phyloP scores from a whole-genome alignment of 2,113 vertebrate species.

The Aphyosemion australe region DNA sequence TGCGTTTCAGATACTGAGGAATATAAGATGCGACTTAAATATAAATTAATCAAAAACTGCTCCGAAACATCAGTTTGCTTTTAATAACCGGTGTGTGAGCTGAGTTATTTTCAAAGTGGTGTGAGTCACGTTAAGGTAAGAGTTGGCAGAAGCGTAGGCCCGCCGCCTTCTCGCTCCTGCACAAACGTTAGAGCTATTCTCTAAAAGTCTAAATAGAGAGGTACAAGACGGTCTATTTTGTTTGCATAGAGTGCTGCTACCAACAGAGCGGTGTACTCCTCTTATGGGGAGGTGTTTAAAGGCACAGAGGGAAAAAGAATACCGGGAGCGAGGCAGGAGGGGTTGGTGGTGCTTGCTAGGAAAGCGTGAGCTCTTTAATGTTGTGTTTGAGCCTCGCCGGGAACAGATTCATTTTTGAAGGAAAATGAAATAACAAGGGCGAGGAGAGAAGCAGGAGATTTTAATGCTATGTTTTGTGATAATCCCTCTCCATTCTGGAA shows the following conservation, averaged over 20 bases:
- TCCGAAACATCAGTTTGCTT: not conserved
- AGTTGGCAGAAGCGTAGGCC: slow-evolving; percentile 5
- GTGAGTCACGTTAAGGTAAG: slow-evolving; percentile 18
- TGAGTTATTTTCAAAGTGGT: slow-evolving; percentile 18
- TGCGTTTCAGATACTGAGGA: no score
- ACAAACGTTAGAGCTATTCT: slow-evolving; percentile 64
- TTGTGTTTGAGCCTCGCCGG: slow-evolving; percentile 73
- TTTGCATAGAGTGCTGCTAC: slow-evolving; percentile 59
- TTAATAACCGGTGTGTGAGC: not conserved
- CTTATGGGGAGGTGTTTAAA: slow-evolving; percentile 27
- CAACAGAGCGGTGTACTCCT: slow-evolving; percentile 66
- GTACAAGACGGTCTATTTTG: slow-evolving; percentile 67
- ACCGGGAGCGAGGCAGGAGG: slow-evolving; percentile 14
- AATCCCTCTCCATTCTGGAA: slow-evolving; percentile 78
- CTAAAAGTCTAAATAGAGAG: slow-evolving; percentile 52
- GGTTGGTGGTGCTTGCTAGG: slow-evolving; percentile 55
- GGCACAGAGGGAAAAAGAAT: slow-evolving; percentile 32
- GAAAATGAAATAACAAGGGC: slow-evolving; percentile 75
- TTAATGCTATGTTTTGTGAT: slow-evolving; percentile 76
- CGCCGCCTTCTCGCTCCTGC: slow-evolving; percentile 24
- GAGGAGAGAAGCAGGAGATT: slow-evolving; percentile 66
- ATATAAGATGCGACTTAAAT: not conserved
- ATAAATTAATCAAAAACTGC: not conserved
- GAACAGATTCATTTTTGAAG: slow-evolving; percentile 72
- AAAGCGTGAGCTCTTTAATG: slow-evolving; percentile 69